These are phyloP conservation scores for Eulemur mongoz DNA, from an alignment of 2,797 vertebrate genomes.

Conservation along the genomic window DNA sequence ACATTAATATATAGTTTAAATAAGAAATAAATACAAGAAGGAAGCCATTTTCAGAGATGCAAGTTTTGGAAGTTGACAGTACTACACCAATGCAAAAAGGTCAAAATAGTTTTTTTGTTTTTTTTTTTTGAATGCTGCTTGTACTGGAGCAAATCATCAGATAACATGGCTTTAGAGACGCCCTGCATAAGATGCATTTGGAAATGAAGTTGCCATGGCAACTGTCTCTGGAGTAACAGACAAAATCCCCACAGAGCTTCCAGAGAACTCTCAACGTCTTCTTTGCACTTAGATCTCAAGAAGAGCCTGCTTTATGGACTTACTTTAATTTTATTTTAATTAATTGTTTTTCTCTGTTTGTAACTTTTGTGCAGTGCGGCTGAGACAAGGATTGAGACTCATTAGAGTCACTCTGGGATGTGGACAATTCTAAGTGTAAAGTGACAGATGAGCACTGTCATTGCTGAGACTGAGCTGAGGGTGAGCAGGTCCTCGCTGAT, in stretches of 20 bases:
- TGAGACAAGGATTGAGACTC: neutral
- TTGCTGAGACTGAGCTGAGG: neutral
- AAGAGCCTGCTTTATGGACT: constrained; percentile 9
- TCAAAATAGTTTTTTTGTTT: neutral
- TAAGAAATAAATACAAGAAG: constrained; percentile 9
- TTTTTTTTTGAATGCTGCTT: neutral
- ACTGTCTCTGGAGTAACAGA: constrained; percentile 57
- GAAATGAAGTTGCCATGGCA: constrained; percentile 55
- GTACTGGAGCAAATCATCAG: neutral
- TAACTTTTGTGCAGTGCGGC: neutral
- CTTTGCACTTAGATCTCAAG: constrained; percentile 28
- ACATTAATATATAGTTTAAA: neutral
- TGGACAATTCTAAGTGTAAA: neutral
- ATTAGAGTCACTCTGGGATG: neutral
- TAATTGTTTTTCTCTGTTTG: constrained; percentile 24
- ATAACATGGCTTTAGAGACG: constrained; percentile 11
- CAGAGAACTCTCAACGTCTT: constrained; percentile 9
- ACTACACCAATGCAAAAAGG: neutral
- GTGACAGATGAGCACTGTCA: neutral
- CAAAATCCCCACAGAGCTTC: constrained; percentile 17
- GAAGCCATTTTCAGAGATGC: neutral
- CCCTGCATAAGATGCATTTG: constrained; percentile 9
- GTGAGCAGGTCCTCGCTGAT: neutral
- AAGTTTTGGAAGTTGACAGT: neutral
- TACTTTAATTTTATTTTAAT: constrained; percentile 52